Evolutionary conservation across 1,140 invertebrate species (phyloP), one percentile per base, ranked within the genome.

Genomic region (Trichoplusia ni): DNA sequence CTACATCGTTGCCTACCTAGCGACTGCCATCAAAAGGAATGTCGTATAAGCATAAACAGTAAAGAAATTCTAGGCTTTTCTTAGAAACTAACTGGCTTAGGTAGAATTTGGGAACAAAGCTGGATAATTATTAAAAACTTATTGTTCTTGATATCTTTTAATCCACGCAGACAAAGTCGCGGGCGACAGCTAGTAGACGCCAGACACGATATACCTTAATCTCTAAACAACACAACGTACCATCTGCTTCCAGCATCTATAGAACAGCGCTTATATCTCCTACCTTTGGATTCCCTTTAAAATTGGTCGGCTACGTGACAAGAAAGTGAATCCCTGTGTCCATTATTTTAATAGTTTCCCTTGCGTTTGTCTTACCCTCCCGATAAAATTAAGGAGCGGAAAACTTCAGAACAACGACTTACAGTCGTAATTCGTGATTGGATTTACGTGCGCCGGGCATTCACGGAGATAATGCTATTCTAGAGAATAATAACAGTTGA

Each of bases 341-440:
- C 58, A 58, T 65, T 65, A 60, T 69, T 61, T 67, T 66, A 67
- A 73, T 64, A 56, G 68, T 67, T 65, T 64, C 62, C 62, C 49
- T 64, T 67, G 37, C 37, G 18, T 56, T 62, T 60, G 49, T 65
- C 23, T 44, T 40, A 38, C 16, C 27, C n/a, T 25, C 27, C 4
- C 37, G 2, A 59, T 59, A 59, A 29, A 56, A 56, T 56, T 40
- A 25, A 40, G 37, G 6, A 27, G 37, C 21, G 19, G 35, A 25
- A 40, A 56, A 56, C 9, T 56, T 18, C n/a, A 38, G 18, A 54
- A 25, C 33, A 25, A 47, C 14, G 2, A 19, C 6, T 21, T 23
- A n/a, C 14, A 7, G 18, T 19, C 27, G 16, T 21, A 21, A 53
- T 7, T 35, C 44, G 16, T 16, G 44, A 47, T 47, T 47, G 23